Percentiles rank a stretch among this genome's conserved stretches.
Evolutionary conservation across 1,140 invertebrate species (phyloP).

Genomic region (Drosophila simulans): DNA sequence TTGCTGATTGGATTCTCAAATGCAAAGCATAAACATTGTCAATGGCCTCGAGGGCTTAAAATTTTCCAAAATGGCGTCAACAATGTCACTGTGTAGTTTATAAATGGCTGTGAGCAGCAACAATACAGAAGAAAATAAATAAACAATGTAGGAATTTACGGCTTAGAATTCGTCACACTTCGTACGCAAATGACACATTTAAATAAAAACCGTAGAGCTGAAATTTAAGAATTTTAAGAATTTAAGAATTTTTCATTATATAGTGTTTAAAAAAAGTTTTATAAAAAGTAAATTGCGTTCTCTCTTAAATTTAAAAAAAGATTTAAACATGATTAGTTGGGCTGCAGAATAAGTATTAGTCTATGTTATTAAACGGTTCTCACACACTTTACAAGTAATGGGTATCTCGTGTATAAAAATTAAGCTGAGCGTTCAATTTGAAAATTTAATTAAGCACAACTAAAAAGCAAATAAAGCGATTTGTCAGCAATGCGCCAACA

Average conservation of each 20-base stretch:
- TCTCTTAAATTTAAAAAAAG: no score
- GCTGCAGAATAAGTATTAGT: neutral
- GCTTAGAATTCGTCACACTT: neutral
- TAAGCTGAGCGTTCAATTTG: constrained; percentile 50
- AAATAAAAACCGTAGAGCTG: neutral
- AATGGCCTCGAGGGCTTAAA: constrained; percentile 32
- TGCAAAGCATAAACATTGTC: constrained; percentile 44
- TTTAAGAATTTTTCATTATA: no score
- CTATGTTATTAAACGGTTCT: no score
- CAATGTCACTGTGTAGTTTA: constrained; percentile 14
- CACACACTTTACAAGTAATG: neutral
- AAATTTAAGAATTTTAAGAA: no score
- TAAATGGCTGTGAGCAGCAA: constrained; percentile 8
- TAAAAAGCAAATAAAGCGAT: constrained; percentile 72
- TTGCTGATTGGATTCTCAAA: constrained; percentile 49
- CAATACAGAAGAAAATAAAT: constrained; percentile 25
- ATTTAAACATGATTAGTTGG: no score
- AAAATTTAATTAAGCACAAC: constrained; percentile 74
- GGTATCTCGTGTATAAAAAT: constrained; percentile 34
- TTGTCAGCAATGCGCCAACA: constrained; percentile 60
- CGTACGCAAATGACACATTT: neutral
- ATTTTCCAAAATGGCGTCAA: constrained; percentile 19
- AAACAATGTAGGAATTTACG: constrained; percentile 11
- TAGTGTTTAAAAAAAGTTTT: no score
- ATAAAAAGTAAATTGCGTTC: no score